Evolutionary conservation across 2,888 invertebrate species (phyloP), one percentile per base, ranked within the genome.

Genomic region (Spisula subtruncata): DNA sequence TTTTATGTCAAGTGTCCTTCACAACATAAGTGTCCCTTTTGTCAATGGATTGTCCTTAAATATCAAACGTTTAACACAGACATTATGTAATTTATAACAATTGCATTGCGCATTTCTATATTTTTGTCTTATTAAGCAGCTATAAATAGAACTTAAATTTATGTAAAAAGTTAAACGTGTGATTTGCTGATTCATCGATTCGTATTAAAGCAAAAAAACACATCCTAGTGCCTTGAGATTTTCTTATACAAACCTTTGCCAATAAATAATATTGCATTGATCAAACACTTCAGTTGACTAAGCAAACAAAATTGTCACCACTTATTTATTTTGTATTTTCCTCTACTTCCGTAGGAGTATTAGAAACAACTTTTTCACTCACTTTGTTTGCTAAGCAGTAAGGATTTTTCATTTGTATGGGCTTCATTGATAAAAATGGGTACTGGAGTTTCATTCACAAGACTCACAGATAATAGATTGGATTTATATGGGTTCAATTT

Each of bases 371-470:
- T 32, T 75, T 75, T 75, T 75, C 18, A 12, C 25, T 75, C 75
- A 35, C 6, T 75, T 32, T 75, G 32, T 75, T 75, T 32, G 75
- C 75, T 75, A 12, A 32, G 35, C 35, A 32, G 35, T 32, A 35
- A 75, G 35, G 75, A 32, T 75, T 75, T 75, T 75, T 5, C 32
- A 35, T 75, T 75, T 75, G 18, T 32, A 75, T 75, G 35, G 25
- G 75, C 16, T 32, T 29, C 32, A 75, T 75, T 75, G 35, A 75
- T 75, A 75, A 75, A 32, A 75, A 35, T 35, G 16, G 75, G 75
- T 32, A 18, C 32, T 35, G n/a, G 75, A 75, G 41, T 75, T 32
- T 75, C 75, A 75, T 75, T 75, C 75, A 75, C 18, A 75, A 75
- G 35, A 75, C 75, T 35, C 32, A 32, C 32, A 10, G 35, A 75